A percentile compares a stretch with the other conserved stretches of the same genome.
Conservation (phyloP, 2,113 vertebrate genomes). For the Ploceus nigricollis region DNA sequence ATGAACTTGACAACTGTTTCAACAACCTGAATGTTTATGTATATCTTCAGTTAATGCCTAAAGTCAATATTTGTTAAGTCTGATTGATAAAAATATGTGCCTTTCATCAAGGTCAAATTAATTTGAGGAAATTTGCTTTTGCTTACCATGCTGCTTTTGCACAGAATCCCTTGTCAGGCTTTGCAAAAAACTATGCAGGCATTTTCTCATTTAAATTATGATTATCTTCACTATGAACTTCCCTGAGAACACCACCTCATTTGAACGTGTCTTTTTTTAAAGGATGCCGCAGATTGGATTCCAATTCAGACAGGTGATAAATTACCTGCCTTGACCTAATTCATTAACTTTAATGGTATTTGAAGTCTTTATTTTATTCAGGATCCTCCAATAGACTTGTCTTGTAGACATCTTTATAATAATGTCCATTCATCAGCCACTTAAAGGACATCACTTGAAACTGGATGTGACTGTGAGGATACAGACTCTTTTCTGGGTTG, state of each 20-base stretch:
- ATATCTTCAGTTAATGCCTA: constrained; percentile 31
- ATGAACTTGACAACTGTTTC: constrained; percentile 56
- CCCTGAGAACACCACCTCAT: not conserved
- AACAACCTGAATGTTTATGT: constrained; percentile 38
- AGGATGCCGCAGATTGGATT: constrained; percentile 5
- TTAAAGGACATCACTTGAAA: not conserved
- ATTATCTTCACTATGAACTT: not conserved
- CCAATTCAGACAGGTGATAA: constrained; percentile 30
- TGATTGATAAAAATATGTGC: constrained; percentile 62
- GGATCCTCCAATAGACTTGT: not conserved
- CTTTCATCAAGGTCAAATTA: constrained; percentile 63
- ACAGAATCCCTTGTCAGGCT: not conserved
- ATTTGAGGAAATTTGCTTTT: constrained; percentile 55
- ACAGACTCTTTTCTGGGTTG: not conserved
- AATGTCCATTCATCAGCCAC: constrained; percentile 27
- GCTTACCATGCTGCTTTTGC: constrained; percentile 14
- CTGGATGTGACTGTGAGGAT: not conserved
- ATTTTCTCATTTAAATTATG: constrained; percentile 35
- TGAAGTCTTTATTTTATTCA: constrained; percentile 43
- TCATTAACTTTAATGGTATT: constrained; percentile 41
- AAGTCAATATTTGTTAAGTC: constrained; percentile 54
- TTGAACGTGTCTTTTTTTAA: constrained; percentile 1
- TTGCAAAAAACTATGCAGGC: constrained; percentile 1
- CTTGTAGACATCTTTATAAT: constrained; percentile 19
- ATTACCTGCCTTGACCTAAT: constrained; percentile 50